Evolutionary conservation across 64 coral and sea anemone species (phyloP).

Genomic region (Stylophora pistillata): DNA sequence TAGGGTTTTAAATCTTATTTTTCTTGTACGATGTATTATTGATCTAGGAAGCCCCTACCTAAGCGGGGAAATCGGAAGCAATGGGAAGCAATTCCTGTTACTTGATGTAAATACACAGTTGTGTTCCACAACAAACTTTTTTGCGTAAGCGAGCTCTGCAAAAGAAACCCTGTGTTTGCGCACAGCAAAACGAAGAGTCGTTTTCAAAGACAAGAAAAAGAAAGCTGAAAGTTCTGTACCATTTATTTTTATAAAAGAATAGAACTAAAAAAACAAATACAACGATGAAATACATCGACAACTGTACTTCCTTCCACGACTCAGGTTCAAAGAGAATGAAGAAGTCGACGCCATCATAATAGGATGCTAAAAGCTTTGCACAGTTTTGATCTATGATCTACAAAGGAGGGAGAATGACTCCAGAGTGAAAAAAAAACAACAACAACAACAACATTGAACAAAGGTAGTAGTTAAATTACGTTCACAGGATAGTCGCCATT

Average conservation of each 20-base stretch:
- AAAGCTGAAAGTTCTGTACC: not conserved
- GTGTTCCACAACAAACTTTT: not conserved
- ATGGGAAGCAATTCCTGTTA: not conserved
- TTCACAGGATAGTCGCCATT: not conserved
- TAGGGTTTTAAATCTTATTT: slow-evolving; percentile 9
- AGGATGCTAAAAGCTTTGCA: not conserved
- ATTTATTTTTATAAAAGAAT: not conserved
- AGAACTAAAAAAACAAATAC: not conserved
- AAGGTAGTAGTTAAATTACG: not conserved
- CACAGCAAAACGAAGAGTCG: not conserved
- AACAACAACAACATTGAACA: not conserved
- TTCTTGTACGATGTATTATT: not conserved
- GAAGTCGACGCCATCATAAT: slow-evolving; percentile 26
- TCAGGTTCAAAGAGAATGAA: not conserved
- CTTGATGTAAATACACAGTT: not conserved
- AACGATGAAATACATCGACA: not conserved
- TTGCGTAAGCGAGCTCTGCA: not conserved
- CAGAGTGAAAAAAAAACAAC: not conserved
- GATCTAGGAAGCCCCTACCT: not conserved
- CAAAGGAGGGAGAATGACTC: not conserved
- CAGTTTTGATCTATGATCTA: not conserved
- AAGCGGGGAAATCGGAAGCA: not conserved
- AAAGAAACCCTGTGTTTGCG: not conserved
- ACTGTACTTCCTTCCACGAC: not conserved
- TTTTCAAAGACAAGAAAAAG: not conserved